Percentiles rank a stretch among this genome's conserved stretches.
Evolutionary conservation across 2,797 vertebrate species (phyloP).

Genomic region (Eulemur albifrons): DNA sequence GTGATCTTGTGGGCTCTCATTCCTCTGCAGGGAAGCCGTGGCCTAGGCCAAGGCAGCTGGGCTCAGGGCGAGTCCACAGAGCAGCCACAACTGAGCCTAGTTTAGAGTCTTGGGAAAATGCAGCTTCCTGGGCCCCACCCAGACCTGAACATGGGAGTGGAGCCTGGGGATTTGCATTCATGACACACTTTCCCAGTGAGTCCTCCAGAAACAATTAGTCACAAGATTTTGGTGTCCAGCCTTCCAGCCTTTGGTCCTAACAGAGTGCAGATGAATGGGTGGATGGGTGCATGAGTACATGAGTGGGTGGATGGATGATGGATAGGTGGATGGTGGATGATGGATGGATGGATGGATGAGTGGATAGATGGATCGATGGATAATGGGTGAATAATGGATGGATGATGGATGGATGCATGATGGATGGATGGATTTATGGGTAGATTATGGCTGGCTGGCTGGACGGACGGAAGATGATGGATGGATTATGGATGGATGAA

Average conservation of each 20-base stretch:
- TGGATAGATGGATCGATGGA: neutral
- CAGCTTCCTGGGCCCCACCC: neutral
- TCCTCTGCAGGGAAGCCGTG: rapidly evolving
- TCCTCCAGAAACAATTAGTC: rapidly evolving
- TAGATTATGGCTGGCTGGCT: no score
- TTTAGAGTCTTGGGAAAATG: rapidly evolving
- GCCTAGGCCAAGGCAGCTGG: rapidly evolving
- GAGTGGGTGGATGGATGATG: no score
- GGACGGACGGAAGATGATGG: no score
- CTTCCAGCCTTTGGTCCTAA: neutral
- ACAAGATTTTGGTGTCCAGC: rapidly evolving
- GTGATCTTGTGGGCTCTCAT: rapidly evolving
- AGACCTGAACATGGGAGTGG: rapidly evolving
- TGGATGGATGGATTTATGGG: no score
- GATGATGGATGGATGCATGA: no score
- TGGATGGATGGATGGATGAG: neutral
- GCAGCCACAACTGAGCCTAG: rapidly evolving
- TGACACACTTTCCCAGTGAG: rapidly evolving
- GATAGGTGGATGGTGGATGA: no score
- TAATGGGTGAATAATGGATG: no score
- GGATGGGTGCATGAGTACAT: neutral
- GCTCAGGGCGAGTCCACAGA: rapidly evolving
- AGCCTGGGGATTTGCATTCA: no score
- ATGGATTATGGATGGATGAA: no score
- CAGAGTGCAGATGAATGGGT: no score